These are phyloP conservation scores for Drosophila novamexicana DNA, from an alignment of 1,140 invertebrate species.

Conservation along the genomic window DNA sequence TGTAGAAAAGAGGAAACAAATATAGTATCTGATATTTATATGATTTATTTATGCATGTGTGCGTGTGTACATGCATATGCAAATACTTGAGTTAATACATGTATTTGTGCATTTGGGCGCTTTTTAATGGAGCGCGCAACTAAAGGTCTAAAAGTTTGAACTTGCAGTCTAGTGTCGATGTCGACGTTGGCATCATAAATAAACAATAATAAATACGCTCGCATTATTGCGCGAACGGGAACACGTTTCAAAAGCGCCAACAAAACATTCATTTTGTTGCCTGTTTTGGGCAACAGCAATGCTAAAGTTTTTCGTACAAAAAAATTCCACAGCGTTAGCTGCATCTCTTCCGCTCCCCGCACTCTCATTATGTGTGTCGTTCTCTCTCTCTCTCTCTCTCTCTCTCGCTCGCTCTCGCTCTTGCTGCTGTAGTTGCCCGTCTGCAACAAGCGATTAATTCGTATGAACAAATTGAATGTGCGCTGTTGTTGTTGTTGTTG, in stretches of 20 bases:
- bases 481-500: slow-evolving; percentile 28
- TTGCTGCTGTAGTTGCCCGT: slow-evolving; percentile 24
- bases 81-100: too few relatives aligned
- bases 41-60: too few relatives aligned
- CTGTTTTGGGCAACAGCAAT: slow-evolving; percentile 24
- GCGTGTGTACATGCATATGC: too few relatives aligned
- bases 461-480: slow-evolving; percentile 73
- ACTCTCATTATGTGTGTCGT: not conserved
- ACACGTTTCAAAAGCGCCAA: slow-evolving; percentile 34
- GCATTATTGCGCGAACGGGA: slow-evolving; percentile 24
- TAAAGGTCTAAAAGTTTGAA: slow-evolving; percentile 25
- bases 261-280: slow-evolving; percentile 47
- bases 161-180: slow-evolving; percentile 50
- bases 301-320: slow-evolving; percentile 13
- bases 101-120: slow-evolving; percentile 3
- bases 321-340: slow-evolving; percentile 38
- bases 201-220: slow-evolving; percentile 41
- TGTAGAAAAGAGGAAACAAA: too few relatives aligned
- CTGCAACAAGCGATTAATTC: slow-evolving; percentile 74
- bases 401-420: not conserved
- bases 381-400: not conserved
- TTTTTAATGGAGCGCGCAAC: slow-evolving; percentile 9
- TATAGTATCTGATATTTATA: too few relatives aligned
- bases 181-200: slow-evolving; percentile 41
- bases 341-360: not conserved